phyloP scores from a whole-genome alignment of 30 jellyfish, hydroid and myxozoan species.

The Catostylus mosaicus region DNA sequence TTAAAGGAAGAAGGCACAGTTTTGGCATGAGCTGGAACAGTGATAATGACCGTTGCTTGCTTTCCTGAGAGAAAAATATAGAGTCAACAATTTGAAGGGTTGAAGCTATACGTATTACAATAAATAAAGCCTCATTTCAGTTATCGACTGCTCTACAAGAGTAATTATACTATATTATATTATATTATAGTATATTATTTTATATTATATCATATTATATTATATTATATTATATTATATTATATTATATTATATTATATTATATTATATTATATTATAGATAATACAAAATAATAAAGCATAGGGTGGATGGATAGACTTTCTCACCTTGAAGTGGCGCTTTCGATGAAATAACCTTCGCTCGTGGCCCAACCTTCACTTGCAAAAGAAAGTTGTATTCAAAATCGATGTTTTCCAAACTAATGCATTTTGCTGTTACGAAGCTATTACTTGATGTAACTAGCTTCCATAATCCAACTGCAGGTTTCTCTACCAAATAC shows the following conservation, averaged over 20 bases:
- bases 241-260: too few relatives aligned
- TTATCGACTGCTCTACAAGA: too few relatives aligned
- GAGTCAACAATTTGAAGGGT: too few relatives aligned
- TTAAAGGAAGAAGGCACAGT: conserved; percentile 25
- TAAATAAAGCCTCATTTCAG: too few relatives aligned
- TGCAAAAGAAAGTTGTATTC: conserved; percentile 46
- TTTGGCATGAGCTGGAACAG: conserved; percentile 53
- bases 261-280: background rate
- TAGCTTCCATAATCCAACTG: conserved; percentile 60
- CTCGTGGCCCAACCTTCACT: conserved; percentile 14
- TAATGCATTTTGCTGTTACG: conserved; percentile 46
- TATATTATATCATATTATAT: too few relatives aligned
- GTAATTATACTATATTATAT: too few relatives aligned
- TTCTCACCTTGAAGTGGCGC: conserved; percentile 16
- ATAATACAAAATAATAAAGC: background rate
- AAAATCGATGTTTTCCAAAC: conserved; percentile 56
- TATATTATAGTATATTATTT: too few relatives aligned
- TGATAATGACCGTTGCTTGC: conserved; percentile 28
- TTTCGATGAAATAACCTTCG: conserved; percentile 28
- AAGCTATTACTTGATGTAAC: conserved; percentile 4
- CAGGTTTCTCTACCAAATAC: conserved; percentile 41
- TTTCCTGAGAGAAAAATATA: conserved; percentile 25
- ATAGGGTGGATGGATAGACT: background rate
- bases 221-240: too few relatives aligned
- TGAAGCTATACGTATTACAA: too few relatives aligned